These are phyloP conservation scores for Endomychus coccineus DNA, from an alignment of 2,888 invertebrate species.

Conservation along the genomic window DNA sequence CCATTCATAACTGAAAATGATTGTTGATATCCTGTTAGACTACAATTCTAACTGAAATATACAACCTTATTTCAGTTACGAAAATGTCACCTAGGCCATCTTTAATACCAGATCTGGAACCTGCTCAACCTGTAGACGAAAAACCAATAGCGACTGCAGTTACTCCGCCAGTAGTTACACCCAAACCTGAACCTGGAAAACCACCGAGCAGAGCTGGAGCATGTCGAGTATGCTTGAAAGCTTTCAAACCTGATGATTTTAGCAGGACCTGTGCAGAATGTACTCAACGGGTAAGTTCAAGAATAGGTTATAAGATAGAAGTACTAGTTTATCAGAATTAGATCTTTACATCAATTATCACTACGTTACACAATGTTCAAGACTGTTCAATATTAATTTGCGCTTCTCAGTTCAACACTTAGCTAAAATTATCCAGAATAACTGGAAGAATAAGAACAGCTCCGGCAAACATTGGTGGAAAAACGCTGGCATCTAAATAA, in stretches of 20 bases:
- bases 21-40: no score
- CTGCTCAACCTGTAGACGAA: conserved; percentile 42
- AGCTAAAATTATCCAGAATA: no score
- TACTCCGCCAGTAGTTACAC: conserved; percentile 41
- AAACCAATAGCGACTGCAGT: conserved; percentile 41
- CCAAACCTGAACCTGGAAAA: conserved; percentile 57
- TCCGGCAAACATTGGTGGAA: no score
- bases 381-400: no score
- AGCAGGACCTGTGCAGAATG: conserved; percentile 85
- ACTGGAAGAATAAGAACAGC: no score
- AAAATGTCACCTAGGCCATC: conserved; percentile 64
- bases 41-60: no score
- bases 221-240: conserved; percentile 79
- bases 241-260: conserved; percentile 81
- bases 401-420: no score
- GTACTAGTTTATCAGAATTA: no score
- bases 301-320: neutral
- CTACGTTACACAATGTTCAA: no score
- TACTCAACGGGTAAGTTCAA: conserved; percentile 55
- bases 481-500: no score
- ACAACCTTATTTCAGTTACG: conserved; percentile 53
- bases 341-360: no score
- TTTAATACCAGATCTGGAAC: conserved; percentile 47
- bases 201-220: conserved; percentile 71
- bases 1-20: no score